phyloP scores from a whole-genome alignment of 2,888 invertebrate species.

The Melinaea marsaeus region DNA sequence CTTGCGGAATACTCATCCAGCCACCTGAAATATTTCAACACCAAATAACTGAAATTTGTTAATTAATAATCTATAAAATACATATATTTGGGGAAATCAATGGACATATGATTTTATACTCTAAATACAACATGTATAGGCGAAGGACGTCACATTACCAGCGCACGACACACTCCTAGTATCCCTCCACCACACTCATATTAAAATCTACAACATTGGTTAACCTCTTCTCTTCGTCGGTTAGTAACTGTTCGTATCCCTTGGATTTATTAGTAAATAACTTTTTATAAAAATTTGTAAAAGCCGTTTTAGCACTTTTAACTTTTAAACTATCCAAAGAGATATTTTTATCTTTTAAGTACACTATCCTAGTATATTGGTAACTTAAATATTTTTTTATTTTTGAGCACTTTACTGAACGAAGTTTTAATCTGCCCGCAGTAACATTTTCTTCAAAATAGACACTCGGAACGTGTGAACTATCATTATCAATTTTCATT shows the following conservation, averaged over 20 bases:
- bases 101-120: neutral
- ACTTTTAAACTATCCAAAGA: constrained; percentile 60
- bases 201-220: constrained; percentile 40
- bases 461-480: constrained; percentile 29
- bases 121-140: neutral
- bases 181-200: constrained; percentile 58
- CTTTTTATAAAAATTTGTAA: constrained; percentile 60
- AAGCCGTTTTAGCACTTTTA: constrained; percentile 56
- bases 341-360: constrained; percentile 49
- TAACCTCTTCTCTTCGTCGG: constrained; percentile 85
- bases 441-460: constrained; percentile 35
- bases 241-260: constrained; percentile 81
- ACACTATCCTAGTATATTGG: constrained; percentile 42
- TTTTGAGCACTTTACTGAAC: constrained; percentile 48
- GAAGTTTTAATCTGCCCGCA: constrained; percentile 29
- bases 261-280: constrained; percentile 65
- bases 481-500: constrained; percentile 28
- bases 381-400: constrained; percentile 48
- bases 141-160: constrained; percentile 15
- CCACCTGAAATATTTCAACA: constrained; percentile 78
- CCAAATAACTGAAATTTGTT: neutral
- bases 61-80: too few relatives aligned
- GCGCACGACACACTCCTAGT: constrained; percentile 37
- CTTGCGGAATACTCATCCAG: constrained; percentile 89
- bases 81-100: neutral